A percentile compares a stretch with the other conserved stretches of the same genome.
phyloP scores from a whole-genome alignment of 2,113 vertebrate genomes.

The Myotis davidii region DNA sequence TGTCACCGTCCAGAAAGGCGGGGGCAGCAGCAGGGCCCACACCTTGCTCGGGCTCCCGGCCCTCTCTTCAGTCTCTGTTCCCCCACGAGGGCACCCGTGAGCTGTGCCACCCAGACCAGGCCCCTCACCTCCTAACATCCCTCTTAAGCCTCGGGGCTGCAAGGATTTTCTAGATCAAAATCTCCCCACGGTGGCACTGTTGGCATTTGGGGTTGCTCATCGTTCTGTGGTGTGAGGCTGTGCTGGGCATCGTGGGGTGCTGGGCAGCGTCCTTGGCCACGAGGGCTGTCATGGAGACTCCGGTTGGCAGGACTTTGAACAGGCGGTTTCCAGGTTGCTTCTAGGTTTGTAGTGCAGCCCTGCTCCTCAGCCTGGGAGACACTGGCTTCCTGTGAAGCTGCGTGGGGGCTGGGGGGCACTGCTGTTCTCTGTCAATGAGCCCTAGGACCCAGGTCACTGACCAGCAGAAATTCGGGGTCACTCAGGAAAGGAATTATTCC shows the following conservation, averaged over 20 bases:
- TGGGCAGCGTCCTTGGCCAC: not conserved
- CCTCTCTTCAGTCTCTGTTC: not conserved
- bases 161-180: not conserved
- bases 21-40: not conserved
- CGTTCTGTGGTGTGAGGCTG: not conserved
- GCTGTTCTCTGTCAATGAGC: not conserved
- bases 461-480: not conserved
- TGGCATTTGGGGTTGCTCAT: not conserved
- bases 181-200: not conserved
- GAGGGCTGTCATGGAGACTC: not conserved
- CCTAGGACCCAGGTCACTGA: not conserved
- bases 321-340: not conserved
- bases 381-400: not conserved
- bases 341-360: not conserved
- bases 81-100: not conserved
- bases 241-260: not conserved
- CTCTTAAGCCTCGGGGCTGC: not conserved
- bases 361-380: not conserved
- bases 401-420: accelerated
- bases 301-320: not conserved
- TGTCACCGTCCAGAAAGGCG: not conserved
- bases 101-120: not conserved
- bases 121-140: not conserved
- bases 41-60: not conserved
- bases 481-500: not conserved